Evolutionary conservation across 2,888 invertebrate genomes (phyloP).

Genomic region (Acanthococcus lagerstroemiae): DNA sequence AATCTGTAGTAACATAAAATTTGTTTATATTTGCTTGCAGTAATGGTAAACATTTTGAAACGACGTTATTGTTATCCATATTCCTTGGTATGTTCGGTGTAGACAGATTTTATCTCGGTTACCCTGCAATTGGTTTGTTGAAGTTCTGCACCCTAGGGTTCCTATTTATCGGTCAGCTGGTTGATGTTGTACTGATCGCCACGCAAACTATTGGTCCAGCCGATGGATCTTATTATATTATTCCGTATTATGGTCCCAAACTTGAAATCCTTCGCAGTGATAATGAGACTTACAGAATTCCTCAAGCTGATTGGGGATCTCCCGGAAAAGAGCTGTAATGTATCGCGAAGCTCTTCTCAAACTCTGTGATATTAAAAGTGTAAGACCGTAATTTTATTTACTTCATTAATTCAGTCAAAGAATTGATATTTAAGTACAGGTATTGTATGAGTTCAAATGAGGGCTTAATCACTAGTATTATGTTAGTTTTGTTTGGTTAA

Average conservation of each 20-base stretch:
- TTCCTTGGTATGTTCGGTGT: constrained; percentile 97
- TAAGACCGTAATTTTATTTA: no score
- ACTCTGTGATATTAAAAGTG: no score
- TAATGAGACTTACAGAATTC: constrained; percentile 72
- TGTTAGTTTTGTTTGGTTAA: no score
- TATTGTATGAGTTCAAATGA: no score
- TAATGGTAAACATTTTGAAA: constrained; percentile 89
- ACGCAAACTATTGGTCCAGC: constrained; percentile 88
- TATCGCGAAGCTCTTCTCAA: no score
- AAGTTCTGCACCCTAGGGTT: constrained; percentile 94
- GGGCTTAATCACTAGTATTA: no score
- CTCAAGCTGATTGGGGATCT: constrained; percentile 66
- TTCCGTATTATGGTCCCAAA: constrained; percentile 86
- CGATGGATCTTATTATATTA: constrained; percentile 87
- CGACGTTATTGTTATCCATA: constrained; percentile 82
- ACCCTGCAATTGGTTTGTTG: constrained; percentile 86
- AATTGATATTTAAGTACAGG: no score
- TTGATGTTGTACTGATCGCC: constrained; percentile 92
- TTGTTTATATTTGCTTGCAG: no score
- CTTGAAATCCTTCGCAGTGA: constrained; percentile 68
- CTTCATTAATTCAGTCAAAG: no score
- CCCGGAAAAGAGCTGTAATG: no score
- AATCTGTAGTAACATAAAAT: constrained; percentile 21
- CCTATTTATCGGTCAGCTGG: constrained; percentile 86
- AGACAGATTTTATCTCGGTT: constrained; percentile 96